Evolutionary conservation across 2,113 vertebrate species (phyloP), one percentile per base, ranked within the genome.

Genomic region (Donacobius atricapilla): DNA sequence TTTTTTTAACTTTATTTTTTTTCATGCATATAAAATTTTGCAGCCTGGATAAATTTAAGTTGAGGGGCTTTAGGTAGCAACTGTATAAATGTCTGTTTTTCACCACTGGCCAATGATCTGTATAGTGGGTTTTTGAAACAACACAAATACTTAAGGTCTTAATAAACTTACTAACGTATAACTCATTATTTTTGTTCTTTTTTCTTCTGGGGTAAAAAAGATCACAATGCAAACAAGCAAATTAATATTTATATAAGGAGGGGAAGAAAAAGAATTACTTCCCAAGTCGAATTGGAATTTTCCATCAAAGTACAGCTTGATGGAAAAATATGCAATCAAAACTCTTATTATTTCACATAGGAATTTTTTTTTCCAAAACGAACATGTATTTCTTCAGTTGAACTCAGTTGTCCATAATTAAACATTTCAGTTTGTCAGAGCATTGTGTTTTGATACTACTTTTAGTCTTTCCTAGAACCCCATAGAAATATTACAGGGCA

Each of bases 1-100:
- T 63, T 42, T 37, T 45, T 11, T 10, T 2, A 7, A 12, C 4
- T 25, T 44, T 5, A 0, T 25, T 54, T 54, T 50, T 70, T 54
- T 17, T 63, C 1, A 39, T 33, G 4, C 17, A 27, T 8, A 1
- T 24, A 24, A 24, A 53, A 47, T 11, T 33, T 48, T 60, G 3
- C 45, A 25, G 4, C 10, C 7, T 17, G 28, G 50, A 28, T n/a
- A 64, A 40, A 47, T 44, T 27, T 44, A 30, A 69, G 2, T 54
- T 65, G 10, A 22, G 15, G 2, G 0, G 0, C 15, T 89, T 87
- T 61, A 61, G 14, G 3, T 57, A 31, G 1, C 35, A 48, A 42
- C 8, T 53, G 37, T 75, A 10, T 27, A 70, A 4, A 2, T 28
- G 5, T 48, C 57, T 69, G 3, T 20, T 60, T 9, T 23, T 80